phyloP scores from a whole-genome alignment of 2,888 invertebrate genomes.

The Cistogaster globosa region DNA sequence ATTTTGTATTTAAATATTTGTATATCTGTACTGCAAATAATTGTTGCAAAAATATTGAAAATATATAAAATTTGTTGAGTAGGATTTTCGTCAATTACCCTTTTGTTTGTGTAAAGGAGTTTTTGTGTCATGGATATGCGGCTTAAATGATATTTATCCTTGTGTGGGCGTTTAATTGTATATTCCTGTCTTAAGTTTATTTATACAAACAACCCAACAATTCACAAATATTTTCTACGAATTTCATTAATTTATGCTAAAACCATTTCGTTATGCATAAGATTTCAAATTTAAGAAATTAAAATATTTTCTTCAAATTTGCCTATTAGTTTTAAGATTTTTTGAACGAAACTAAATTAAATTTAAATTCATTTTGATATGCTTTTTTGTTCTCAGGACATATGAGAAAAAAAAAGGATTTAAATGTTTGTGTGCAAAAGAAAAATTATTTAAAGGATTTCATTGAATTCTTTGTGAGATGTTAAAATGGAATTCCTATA shows the following conservation, averaged over 20 bases:
- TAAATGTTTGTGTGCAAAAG: slow-evolving; percentile 37
- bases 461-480: background rate
- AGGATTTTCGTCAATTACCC: slow-evolving; percentile 80
- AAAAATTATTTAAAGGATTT: slow-evolving; percentile 19
- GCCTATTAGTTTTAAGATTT: slow-evolving; percentile 18
- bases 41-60: slow-evolving; percentile 22
- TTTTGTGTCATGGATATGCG: slow-evolving; percentile 49
- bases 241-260: slow-evolving; percentile 44
- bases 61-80: slow-evolving; percentile 48
- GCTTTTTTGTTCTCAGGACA: background rate
- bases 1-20: background rate
- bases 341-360: background rate
- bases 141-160: slow-evolving; percentile 63
- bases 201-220: slow-evolving; percentile 16
- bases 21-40: background rate
- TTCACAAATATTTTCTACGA: slow-evolving; percentile 45
- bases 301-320: slow-evolving; percentile 14
- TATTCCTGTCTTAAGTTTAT: slow-evolving; percentile 42
- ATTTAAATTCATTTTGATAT: slow-evolving; percentile 25
- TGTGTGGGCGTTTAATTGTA: slow-evolving; percentile 70
- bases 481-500: background rate
- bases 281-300: slow-evolving; percentile 62
- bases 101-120: slow-evolving; percentile 77
- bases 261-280: slow-evolving; percentile 60
- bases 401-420: background rate